phyloP scores from a whole-genome alignment of 2,113 vertebrate genomes.

The Microtus montanus region DNA sequence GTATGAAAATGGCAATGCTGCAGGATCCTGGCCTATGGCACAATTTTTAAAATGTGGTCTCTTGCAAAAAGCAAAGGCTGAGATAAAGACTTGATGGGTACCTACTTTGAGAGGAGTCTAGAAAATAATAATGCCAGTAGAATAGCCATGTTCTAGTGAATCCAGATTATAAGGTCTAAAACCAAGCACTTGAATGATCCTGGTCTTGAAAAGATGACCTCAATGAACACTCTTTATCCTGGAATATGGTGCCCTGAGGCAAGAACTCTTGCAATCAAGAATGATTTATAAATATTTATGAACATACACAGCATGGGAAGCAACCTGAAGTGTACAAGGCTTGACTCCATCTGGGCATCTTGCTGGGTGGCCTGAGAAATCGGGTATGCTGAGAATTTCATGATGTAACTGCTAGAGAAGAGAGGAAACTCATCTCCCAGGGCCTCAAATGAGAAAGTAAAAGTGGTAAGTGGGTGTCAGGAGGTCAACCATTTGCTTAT shows the following conservation, averaged over 20 bases:
- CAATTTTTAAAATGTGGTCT: neutral
- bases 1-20: neutral
- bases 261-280: neutral
- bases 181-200: neutral
- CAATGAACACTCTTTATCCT: neutral
- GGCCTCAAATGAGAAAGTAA: slow-evolving; percentile 67
- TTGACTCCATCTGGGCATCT: neutral
- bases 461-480: slow-evolving; percentile 71
- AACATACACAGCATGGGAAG: neutral
- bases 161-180: neutral
- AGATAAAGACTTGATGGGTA: neutral
- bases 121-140: neutral
- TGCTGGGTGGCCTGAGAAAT: slow-evolving; percentile 28
- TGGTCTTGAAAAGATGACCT: neutral
- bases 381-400: neutral
- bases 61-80: neutral
- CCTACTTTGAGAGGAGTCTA: neutral
- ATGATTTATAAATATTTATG: neutral
- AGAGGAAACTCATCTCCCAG: slow-evolving; percentile 55
- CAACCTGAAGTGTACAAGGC: fast-evolving
- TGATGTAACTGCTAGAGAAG: slow-evolving; percentile 18
- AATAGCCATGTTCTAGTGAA: neutral
- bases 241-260: neutral
- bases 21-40: too few relatives aligned
- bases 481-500: slow-evolving; percentile 74